Percentiles rank a stretch among this genome's conserved stretches.
Conservation (phyloP, 2,888 invertebrate species). For the Drosophila vallismaia region DNA sequence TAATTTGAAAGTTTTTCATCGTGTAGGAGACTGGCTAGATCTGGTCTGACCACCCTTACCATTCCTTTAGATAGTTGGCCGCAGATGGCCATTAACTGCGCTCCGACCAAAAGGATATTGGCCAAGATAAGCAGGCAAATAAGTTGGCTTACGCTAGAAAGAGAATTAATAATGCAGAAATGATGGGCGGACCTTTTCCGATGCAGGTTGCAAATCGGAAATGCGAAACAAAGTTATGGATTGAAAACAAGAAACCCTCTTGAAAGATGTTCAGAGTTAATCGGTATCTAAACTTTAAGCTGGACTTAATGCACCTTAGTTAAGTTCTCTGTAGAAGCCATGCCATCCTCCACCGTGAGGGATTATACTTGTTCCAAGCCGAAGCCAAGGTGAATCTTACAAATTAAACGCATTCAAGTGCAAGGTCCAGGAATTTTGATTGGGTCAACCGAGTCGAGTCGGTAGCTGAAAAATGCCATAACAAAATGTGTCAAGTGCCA, state of each 20-base stretch:
- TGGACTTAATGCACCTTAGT: no score
- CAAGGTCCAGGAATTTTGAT: constrained; percentile 76
- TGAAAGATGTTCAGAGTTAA: constrained; percentile 21
- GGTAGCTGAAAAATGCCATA: constrained; percentile 76
- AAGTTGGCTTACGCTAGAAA: constrained; percentile 42
- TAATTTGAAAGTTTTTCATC: not conserved
- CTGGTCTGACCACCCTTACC: constrained; percentile 25
- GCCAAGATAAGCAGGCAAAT: constrained; percentile 70
- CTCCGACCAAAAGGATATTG: constrained; percentile 61
- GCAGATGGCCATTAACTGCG: constrained; percentile 55
- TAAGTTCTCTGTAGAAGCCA: not conserved
- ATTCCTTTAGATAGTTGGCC: constrained; percentile 33
- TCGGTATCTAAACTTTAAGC: not conserved
- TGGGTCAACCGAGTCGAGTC: constrained; percentile 72
- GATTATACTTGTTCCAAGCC: constrained; percentile 9
- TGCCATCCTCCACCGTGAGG: not conserved
- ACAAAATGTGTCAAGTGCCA: constrained; percentile 81
- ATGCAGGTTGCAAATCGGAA: constrained; percentile 26
- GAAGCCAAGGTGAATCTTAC: constrained; percentile 54
- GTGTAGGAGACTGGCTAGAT: constrained; percentile 10
- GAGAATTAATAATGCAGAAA: constrained; percentile 49
- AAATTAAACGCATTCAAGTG: constrained; percentile 80
- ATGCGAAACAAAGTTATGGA: constrained; percentile 2
- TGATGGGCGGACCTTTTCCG: constrained; percentile 20
- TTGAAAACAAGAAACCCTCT: not conserved